These are phyloP conservation scores for Rhyacichthys aspro DNA, from an alignment of 2,797 vertebrate species.

Conservation along the genomic window DNA sequence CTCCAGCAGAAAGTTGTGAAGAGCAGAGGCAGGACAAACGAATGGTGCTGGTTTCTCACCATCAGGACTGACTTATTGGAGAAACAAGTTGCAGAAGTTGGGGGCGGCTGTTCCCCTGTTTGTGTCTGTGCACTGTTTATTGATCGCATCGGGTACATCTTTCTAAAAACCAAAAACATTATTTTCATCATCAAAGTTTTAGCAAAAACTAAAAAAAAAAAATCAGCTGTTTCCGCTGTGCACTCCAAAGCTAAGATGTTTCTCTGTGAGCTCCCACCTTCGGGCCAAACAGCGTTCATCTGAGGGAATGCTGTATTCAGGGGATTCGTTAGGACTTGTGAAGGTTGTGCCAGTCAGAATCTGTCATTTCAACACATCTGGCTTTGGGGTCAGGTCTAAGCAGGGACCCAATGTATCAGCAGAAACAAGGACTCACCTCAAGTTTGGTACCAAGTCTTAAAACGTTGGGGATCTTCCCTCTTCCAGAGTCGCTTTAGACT, in stretches of 20 bases:
- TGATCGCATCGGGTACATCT: conserved; percentile 79
- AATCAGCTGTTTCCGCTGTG: conserved; percentile 62
- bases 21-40: conserved; percentile 54
- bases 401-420: conserved; percentile 47
- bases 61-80: conserved; percentile 39
- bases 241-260: conserved; percentile 67
- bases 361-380: conserved; percentile 51
- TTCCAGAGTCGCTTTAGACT: conserved; percentile 72
- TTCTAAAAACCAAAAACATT: conserved; percentile 78
- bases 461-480: conserved; percentile 54
- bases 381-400: conserved; percentile 46
- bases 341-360: conserved; percentile 32
- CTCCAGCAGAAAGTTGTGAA: conserved; percentile 38
- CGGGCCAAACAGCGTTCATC: conserved; percentile 31
- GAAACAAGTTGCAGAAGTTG: conserved; percentile 24
- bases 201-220: conserved; percentile 60
- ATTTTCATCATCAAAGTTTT: conserved; percentile 69
- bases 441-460: conserved; percentile 80
- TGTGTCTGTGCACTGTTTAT: conserved; percentile 75
- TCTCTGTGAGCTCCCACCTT: conserved; percentile 64
- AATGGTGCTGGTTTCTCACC: conserved; percentile 53
- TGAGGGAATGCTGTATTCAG: conserved; percentile 55
- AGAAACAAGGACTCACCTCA: conserved; percentile 62
- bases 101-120: conserved; percentile 45
- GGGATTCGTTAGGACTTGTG: conserved; percentile 44